Evolutionary conservation across 2,113 vertebrate species (phyloP).

Genomic region (Morone saxatilis): DNA sequence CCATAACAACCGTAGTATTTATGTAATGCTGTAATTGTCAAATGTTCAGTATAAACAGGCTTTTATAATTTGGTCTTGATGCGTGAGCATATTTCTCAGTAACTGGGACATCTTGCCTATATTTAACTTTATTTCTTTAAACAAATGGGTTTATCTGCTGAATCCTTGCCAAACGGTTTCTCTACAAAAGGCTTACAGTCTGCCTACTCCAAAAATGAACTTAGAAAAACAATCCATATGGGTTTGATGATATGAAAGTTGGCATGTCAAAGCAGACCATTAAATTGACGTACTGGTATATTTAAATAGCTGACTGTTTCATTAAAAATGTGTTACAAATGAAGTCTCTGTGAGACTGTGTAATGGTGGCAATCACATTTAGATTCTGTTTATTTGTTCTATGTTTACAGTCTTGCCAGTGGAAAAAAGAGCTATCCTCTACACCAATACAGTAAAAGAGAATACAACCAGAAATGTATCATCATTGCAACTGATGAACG

Average conservation of each 20-base stretch:
- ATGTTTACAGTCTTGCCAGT: background rate
- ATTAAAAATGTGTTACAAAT: background rate
- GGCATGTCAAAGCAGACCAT: slow-evolving; percentile 1
- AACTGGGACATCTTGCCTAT: slow-evolving; percentile 56
- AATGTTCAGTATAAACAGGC: slow-evolving; percentile 39
- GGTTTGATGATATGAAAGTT: background rate
- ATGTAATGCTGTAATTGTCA: slow-evolving; percentile 44
- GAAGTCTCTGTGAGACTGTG: background rate
- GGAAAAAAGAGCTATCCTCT: too few species aligned
- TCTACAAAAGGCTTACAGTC: slow-evolving; percentile 13
- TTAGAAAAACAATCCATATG: background rate
- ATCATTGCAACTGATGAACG: too few species aligned
- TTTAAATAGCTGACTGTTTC: background rate
- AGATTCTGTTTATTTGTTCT: background rate
- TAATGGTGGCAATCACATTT: background rate
- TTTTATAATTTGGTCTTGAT: slow-evolving; percentile 48
- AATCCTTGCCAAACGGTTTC: slow-evolving; percentile 26
- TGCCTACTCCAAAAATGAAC: slow-evolving; percentile 9
- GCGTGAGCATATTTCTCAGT: slow-evolving; percentile 33
- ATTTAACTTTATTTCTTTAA: slow-evolving; percentile 37
- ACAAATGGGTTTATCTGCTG: slow-evolving; percentile 42
- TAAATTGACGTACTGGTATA: background rate
- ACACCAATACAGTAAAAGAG: too few species aligned
- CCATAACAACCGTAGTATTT: slow-evolving; percentile 66
- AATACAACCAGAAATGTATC: too few species aligned